Base-by-base conservation (phyloP, 2,113 vertebrate genomes). In the Anseranas semipalmata region DNA sequence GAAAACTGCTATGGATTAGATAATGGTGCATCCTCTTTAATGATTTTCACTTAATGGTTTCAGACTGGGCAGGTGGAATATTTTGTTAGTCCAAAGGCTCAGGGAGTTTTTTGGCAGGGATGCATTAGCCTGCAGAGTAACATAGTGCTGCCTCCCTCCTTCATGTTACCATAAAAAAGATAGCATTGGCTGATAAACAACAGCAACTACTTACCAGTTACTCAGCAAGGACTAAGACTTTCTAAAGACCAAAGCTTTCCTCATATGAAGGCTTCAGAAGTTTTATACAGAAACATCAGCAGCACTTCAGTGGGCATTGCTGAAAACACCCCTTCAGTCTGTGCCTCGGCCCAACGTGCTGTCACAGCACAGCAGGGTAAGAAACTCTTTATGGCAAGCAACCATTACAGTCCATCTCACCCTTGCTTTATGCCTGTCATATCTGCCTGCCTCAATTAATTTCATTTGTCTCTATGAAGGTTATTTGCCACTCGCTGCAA, bases 401-500 rank as follows among this genome's bases (percentile, higher is more conserved):
- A 39, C 45, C 7, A 8, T 12, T 37, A 19, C 7, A 48, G 18
- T 18, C 20, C 28, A 83, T 16, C 7, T 28, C 8, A 19, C 2
- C 1, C 4, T 4, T 77, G 25, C 58, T 78, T 27, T 73, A 8
- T 59, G 13, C 37, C 41, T 88, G 28, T 33, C 19, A 10, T 52
- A 86, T 41, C 10, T 13, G 32, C 65, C 52, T 19, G 56, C n/a
- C 20, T 70, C 35, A 62, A 35, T 70, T 73, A 60, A 77, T 76
- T 76, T 53, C 12, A 52, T 73, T 56, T 56, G 30, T 60, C 59
- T 74, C 59, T 86, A 11, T 68, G 72, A 89, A 59, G 30, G 45
- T 80, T 85, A 66, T 87, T 91, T 93, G 18, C n/a, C 41, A 70
- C 35, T 73, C 56, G 46, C 19, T 80, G 35, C 48, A 72, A 83